Conservation (phyloP, 2,113 vertebrate species). For the Archilochus colubris region DNA sequence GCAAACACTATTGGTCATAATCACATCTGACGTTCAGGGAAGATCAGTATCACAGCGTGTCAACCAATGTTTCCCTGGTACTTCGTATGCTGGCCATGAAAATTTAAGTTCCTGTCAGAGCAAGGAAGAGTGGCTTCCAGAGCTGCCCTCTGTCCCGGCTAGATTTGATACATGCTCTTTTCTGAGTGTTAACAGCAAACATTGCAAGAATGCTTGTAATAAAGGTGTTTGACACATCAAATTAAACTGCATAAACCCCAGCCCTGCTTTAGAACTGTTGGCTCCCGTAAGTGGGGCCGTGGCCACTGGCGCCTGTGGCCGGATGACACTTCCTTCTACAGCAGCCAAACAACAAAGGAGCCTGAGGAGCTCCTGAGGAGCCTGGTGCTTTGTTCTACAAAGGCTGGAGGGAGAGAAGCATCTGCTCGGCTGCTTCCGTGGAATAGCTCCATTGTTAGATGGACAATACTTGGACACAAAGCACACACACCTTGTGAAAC, state of each 20-base stretch:
- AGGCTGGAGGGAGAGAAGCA: background rate
- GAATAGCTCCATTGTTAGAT: slow-evolving; percentile 42
- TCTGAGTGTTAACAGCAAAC: slow-evolving; percentile 1
- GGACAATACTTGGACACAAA: slow-evolving; percentile 33
- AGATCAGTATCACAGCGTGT: background rate
- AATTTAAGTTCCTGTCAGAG: background rate
- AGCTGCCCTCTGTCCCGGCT: background rate
- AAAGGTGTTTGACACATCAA: background rate
- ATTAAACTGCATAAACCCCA: background rate
- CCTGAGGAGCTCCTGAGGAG: slow-evolving; percentile 26
- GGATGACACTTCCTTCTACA: slow-evolving; percentile 35
- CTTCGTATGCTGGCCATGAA: background rate
- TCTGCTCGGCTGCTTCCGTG: slow-evolving; percentile 22
- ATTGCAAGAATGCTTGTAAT: background rate
- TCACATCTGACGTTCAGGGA: background rate
- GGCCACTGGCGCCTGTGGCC: slow-evolving; percentile 12
- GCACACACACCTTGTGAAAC: slow-evolving; percentile 4
- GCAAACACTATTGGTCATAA: background rate
- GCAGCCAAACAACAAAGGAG: slow-evolving; percentile 25
- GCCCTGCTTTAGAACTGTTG: slow-evolving; percentile 21
- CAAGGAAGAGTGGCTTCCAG: background rate
- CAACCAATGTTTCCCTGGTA: background rate
- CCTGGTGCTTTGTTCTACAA: slow-evolving; percentile 57
- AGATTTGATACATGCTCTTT: background rate
- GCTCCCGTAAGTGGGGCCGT: background rate